Evolutionary conservation across 1,140 invertebrate genomes (phyloP), one percentile per base, ranked within the genome.

Genomic region (Pteromalus puparum): DNA sequence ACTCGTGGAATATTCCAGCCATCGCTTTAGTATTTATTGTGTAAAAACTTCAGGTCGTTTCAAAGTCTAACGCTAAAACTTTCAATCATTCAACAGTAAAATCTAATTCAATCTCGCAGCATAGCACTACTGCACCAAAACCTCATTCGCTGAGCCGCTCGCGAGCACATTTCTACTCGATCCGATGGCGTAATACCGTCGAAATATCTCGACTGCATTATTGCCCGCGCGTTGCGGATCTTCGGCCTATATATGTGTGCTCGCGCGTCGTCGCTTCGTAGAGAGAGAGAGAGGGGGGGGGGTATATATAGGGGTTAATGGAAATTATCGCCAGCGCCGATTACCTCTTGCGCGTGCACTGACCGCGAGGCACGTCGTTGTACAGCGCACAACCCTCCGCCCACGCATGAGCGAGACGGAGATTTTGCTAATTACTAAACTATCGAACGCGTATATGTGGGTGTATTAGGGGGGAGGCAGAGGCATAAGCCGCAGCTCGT

Each of bases 361-460:
- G 30, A 84, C 76, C 83, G 81, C 48, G 81, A 48, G 74, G 74
- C 72, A 72, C 53, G 65, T 72, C 13, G 18, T 13, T 0, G n/a
- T 18, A 9, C 38, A n/a, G 30, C 30, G 72, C 70, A 76, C 76
- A 61, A 26, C 1, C 15, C 46, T 48, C 46, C n/a, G n/a, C n/a
- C 2, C 18, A 21, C 81, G 87, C 82, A 88, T 18, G 83, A 65
- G 61, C 38, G 65, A 87, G 83, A 79, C 83, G 84, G 75, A 86
- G 61, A 83, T 78, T 86, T 79, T 78, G 87, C 87, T 91, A 90
- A 90, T 91, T 90, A 88, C 87, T 85, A 87, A 89, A 90, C 88
- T 90, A 90, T 90, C 87, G 87, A 70, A 82, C 87, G 48, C n/a
- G 6, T 30, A 38, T 26, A 28, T 15, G 13, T 30, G 21, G 9